Base-by-base conservation (phyloP, 2,113 vertebrate species). In the Archocentrus centrarchus region DNA sequence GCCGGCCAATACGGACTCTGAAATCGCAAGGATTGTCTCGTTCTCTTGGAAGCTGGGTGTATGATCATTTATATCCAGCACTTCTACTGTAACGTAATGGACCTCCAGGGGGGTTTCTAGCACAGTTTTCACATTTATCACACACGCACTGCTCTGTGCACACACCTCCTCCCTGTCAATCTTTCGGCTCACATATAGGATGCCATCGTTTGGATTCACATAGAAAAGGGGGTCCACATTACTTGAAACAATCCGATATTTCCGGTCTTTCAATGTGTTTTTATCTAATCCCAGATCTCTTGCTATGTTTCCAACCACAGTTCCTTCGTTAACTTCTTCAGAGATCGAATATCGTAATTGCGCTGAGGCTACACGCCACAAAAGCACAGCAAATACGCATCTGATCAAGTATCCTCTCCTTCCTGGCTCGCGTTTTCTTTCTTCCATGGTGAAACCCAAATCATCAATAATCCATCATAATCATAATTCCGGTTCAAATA, bases 41-140 rank as follows among this genome's bases (percentile, higher is more conserved):
- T 66, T 60, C 2, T 89, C 91, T 0, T 91, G 80, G 32, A 97
- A 97, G 9, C 15, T 11, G 0, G 95, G 96, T 0, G 93, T 79
- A 27, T 97, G 91, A 41, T 97, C 96, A 30, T 97, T 97, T 27
- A 97, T 79, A 59, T 97, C 97, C 1, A 89, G 75, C 24, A 97
- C 80, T 13, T 96, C 95, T 11, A 97, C 92, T 17, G 83, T 83
- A n/a, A 96, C 94, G 3, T 97, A 96, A 73, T 97, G 96, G 0
- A 97, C 11, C 2, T 73, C 89, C 35, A 75, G 82, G 1, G 75
- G 96, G 37, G 93, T 91, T 44, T 95, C 93, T 2, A 96, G 39
- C 1, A 96, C 89, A 0, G 93, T 92, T 82, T 95, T 92, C 5
- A 93, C 24, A 32, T 91, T 93, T 2, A 97, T 89, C 24, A 91